These are phyloP conservation scores for Pristionchus maxplancki DNA, from an alignment of 2,888 invertebrate genomes.

Conservation along the genomic window DNA sequence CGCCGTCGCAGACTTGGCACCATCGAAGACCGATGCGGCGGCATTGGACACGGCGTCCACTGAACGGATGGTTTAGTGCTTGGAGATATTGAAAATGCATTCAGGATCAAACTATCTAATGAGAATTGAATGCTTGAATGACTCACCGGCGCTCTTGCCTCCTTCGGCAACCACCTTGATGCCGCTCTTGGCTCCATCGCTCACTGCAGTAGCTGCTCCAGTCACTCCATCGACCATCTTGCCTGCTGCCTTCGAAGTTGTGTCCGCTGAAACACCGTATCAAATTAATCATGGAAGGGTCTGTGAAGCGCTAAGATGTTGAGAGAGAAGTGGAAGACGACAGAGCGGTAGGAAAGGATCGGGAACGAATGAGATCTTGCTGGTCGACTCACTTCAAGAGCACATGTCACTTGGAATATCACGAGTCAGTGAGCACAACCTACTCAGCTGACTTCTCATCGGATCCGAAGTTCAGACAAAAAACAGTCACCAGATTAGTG, in stretches of 20 bases:
- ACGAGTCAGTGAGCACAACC: neutral
- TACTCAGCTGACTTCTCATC: neutral
- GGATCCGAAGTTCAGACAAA: too few relatives aligned
- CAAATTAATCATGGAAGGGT: too few relatives aligned
- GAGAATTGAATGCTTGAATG: too few relatives aligned
- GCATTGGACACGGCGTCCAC: slow-evolving; percentile 37
- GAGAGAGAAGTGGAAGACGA: too few relatives aligned
- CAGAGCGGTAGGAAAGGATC: too few relatives aligned
- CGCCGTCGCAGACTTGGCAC: slow-evolving; percentile 19
- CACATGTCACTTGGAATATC: neutral
- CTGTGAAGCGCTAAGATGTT: too few relatives aligned
- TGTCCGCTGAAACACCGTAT: slow-evolving; percentile 6
- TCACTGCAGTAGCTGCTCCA: slow-evolving; percentile 36
- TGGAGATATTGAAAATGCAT: neutral
- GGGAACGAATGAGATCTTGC: neutral
- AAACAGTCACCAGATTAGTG: too few relatives aligned
- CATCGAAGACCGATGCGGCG: slow-evolving; percentile 5
- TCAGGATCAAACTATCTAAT: neutral
- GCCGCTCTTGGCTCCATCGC: slow-evolving; percentile 45
- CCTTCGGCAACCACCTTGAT: slow-evolving; percentile 36
- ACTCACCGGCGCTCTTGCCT: slow-evolving; percentile 31
- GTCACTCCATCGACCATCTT: slow-evolving; percentile 24
- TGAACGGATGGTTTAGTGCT: neutral
- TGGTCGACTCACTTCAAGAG: neutral
- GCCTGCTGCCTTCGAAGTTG: slow-evolving; percentile 41